These are phyloP conservation scores for Mellivora capensis DNA, from an alignment of 2,113 vertebrate genomes.

Conservation along the genomic window DNA sequence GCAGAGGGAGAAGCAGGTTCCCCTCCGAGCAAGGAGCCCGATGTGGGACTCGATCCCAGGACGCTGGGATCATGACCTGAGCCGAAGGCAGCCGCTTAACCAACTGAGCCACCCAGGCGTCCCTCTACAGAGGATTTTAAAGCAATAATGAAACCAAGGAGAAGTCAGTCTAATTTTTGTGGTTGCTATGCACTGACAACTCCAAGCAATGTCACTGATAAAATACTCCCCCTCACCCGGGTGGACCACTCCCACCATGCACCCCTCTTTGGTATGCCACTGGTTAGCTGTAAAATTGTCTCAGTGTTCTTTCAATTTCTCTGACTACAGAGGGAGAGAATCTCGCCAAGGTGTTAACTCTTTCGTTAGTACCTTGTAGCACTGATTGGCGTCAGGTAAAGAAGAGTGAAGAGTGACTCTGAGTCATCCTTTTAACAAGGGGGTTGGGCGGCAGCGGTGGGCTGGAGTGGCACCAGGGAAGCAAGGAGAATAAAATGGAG, in stretches of 20 bases:
- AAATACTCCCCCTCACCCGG: neutral
- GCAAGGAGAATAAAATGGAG: neutral
- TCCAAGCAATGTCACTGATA: neutral
- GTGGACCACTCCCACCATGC: rapidly evolving
- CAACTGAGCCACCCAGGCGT: neutral
- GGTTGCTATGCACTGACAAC: neutral
- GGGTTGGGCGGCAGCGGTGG: neutral
- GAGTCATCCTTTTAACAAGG: neutral
- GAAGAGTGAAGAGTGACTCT: neutral
- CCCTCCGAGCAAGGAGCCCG: no score
- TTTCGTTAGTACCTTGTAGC: neutral
- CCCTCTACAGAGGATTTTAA: neutral
- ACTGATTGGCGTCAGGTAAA: neutral
- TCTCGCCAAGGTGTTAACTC: neutral
- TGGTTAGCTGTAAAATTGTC: neutral
- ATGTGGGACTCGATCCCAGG: no score
- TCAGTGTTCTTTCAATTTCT: neutral
- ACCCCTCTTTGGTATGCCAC: no score
- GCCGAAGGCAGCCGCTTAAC: neutral
- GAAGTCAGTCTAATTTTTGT: neutral
- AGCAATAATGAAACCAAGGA: neutral
- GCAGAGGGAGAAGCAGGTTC: no score
- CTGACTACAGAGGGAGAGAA: neutral
- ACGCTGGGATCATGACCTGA: neutral
- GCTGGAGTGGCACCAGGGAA: neutral